phyloP scores from a whole-genome alignment of 2,797 vertebrate species.

The Onychomys arenicola region DNA sequence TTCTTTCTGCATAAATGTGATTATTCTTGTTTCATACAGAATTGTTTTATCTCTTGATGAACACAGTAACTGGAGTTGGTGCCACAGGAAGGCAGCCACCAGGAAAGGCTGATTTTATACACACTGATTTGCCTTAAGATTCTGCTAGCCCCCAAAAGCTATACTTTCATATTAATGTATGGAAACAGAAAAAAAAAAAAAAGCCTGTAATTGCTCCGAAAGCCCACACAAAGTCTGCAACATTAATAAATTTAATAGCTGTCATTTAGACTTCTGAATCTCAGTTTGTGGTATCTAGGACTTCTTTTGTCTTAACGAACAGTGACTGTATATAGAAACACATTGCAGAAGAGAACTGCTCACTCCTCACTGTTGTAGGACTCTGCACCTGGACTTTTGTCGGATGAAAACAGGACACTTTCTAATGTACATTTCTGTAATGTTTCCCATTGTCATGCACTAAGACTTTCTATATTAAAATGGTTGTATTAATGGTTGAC shows the following conservation, averaged over 20 bases:
- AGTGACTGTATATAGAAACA: constrained; percentile 79
- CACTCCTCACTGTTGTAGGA: constrained; percentile 75
- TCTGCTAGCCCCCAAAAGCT: not conserved
- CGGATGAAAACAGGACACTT: constrained; percentile 81
- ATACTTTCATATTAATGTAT: constrained; percentile 9
- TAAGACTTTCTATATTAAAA: constrained; percentile 83
- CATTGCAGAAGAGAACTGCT: constrained; percentile 75
- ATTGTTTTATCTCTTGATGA: constrained; percentile 62
- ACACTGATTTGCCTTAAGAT: not conserved
- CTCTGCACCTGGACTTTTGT: constrained; percentile 79
- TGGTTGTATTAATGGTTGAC: constrained; percentile 84
- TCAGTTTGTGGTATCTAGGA: constrained; percentile 65
- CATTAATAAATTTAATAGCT: constrained; percentile 61
- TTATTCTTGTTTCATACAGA: constrained; percentile 64
- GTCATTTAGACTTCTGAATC: constrained; percentile 64
- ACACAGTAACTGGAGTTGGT: constrained; percentile 62
- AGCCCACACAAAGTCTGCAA: constrained; percentile 25
- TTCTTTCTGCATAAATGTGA: not conserved
- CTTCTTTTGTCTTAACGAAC: constrained; percentile 78
- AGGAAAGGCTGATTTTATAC: not conserved
- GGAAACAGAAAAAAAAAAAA: constrained; percentile 14
- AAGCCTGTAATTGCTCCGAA: constrained; percentile 32
- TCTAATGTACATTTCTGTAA: constrained; percentile 83
- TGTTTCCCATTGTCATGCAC: constrained; percentile 83
- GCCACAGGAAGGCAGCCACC: not conserved